These are phyloP conservation scores for Coelopa pilipes DNA, from an alignment of 2,888 invertebrate species.

Conservation along the genomic window DNA sequence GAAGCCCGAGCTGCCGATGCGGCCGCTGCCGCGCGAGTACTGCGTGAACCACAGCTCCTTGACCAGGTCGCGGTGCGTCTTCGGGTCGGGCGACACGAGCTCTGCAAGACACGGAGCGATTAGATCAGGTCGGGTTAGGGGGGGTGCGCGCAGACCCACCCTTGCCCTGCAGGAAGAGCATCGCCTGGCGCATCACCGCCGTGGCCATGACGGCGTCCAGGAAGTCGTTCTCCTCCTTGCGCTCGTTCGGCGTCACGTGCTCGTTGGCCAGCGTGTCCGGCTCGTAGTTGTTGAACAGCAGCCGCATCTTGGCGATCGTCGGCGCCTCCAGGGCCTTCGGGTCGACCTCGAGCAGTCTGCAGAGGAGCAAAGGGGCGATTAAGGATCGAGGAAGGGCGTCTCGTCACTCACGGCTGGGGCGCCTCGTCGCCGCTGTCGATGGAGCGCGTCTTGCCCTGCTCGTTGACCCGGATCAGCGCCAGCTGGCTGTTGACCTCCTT, in stretches of 20 bases:
- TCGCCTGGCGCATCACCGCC: conserved; percentile 77
- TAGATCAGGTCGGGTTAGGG: not conserved
- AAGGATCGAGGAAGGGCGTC: not conserved
- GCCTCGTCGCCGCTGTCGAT: conserved; percentile 78
- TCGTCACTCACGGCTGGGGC: conserved; percentile 75
- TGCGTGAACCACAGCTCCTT: conserved; percentile 83
- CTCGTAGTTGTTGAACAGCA: conserved; percentile 88
- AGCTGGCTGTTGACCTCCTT: conserved; percentile 82
- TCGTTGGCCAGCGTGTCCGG: conserved; percentile 79
- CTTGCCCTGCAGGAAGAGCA: conserved; percentile 70
- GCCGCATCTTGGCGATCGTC: conserved; percentile 79
- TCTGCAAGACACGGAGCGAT: not conserved
- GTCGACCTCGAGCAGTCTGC: conserved; percentile 76
- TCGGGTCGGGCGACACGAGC: conserved; percentile 73
- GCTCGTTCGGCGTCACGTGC: conserved; percentile 78
- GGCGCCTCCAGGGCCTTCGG: conserved; percentile 70
- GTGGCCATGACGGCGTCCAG: conserved; percentile 82
- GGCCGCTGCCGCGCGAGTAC: conserved; percentile 82
- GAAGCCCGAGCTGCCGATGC: conserved; percentile 88
- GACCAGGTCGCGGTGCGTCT: conserved; percentile 78
- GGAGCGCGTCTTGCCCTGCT: conserved; percentile 80
- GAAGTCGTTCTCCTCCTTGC: conserved; percentile 81
- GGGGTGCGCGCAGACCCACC: conserved; percentile 60
- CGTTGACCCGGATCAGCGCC: conserved; percentile 75
- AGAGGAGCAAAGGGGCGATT: conserved; percentile 44